A percentile compares a stretch with the other conserved stretches of the same genome.
Conservation (phyloP, 23 tunicate species). For the Ascidia mentula region DNA sequence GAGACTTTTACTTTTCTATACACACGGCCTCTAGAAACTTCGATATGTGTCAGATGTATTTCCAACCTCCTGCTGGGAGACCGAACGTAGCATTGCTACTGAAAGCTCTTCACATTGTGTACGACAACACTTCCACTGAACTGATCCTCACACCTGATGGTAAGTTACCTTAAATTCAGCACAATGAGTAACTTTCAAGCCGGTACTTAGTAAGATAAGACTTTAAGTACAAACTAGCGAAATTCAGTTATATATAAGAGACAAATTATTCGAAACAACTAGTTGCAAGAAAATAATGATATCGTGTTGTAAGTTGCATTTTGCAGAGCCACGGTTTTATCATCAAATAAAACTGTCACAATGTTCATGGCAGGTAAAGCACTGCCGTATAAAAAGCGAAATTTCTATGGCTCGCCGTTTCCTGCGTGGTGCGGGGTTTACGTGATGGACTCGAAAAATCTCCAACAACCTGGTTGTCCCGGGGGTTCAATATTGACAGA, state of each 20-base stretch:
- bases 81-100: background rate
- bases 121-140: background rate
- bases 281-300: no score
- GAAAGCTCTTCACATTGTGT: background rate
- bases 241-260: no score
- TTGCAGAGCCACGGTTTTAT: no score
- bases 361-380: background rate
- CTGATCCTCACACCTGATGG: background rate
- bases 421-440: slow-evolving; percentile 6
- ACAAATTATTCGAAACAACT: no score
- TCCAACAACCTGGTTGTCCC: background rate
- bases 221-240: no score
- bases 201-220: no score
- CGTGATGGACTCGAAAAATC: background rate
- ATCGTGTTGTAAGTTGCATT: no score
- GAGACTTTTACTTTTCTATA: background rate
- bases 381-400: background rate
- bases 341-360: no score
- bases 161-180: no score
- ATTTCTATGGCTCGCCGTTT: background rate
- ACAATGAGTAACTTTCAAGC: no score
- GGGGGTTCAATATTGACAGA: background rate
- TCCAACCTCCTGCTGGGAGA: background rate
- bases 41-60: background rate
- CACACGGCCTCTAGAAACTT: background rate